Base-by-base conservation (phyloP, 2,888 invertebrate genomes). In the Lysandra coridon region DNA sequence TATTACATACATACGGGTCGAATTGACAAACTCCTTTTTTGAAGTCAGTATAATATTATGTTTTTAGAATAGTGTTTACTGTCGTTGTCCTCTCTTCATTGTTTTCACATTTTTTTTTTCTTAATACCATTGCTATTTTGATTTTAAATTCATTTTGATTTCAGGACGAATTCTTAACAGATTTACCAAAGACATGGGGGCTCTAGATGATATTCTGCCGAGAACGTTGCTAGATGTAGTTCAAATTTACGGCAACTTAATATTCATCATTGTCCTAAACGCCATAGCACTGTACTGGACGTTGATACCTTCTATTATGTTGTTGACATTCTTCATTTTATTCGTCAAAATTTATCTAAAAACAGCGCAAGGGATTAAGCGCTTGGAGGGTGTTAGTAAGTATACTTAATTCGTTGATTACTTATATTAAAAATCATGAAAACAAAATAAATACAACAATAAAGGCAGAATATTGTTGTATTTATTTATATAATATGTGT, bases 101-200 rank as follows among this genome's bases (percentile, higher is more conserved):
- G 44, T 53, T 30, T 60, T 2, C 17, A 40, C 40, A 53, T 78
- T 75, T 6, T 33, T 60, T 17, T 7, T 7, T 7, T 62, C 2
- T 1, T 62, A 23, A 23, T 0, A 23, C 23, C 23, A 23, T 23
- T 23, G 23, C 23, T 23, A 23, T 23, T 23, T 23, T 23, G 23
- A 23, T 23, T 6, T 53, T 40, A 3, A 0, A 4, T 44, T 10
- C 23, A 44, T 30, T 44, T 23, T 37, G 37, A 33, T 87, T 86
- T 64, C 84, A 94, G 97, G 97, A 57, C 95, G 97, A 79, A 97
- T 98, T 82, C 93, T 98, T 75, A 95, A 95, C 83, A 89, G 98
- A 78, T 98, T 98, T 86, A 97, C 98, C 4, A 98, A 98, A 88
- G 98, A 98, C 88, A 96, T 98, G 87, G 98, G 98, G 1, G 95